phyloP scores from a whole-genome alignment of 2,888 invertebrate genomes.

The Xestia xanthographa region DNA sequence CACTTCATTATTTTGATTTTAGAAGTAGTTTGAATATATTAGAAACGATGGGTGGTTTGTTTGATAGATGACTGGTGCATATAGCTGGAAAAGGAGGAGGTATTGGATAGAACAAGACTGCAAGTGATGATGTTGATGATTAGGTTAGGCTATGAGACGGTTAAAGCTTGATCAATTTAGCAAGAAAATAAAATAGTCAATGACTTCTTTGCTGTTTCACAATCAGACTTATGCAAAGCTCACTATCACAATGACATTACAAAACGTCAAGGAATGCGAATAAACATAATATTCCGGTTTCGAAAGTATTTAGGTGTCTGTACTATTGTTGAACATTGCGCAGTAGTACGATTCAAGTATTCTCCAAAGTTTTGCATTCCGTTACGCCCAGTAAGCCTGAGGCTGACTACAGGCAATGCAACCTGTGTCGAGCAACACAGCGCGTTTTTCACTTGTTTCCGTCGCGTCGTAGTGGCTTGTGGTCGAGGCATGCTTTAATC shows the following conservation, averaged over 20 bases:
- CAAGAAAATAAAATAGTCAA: neutral
- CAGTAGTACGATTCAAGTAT: conserved; percentile 31
- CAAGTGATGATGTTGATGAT: neutral
- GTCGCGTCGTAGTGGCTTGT: neutral
- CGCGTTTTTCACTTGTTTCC: neutral
- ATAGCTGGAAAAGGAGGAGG: neutral
- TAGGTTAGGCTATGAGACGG: neutral
- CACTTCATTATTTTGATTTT: neutral
- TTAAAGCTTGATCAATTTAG: neutral
- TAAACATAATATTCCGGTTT: conserved; percentile 42
- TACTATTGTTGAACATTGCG: conserved; percentile 40
- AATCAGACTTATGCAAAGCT: conserved; percentile 19
- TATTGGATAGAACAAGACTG: neutral
- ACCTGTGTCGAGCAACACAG: neutral
- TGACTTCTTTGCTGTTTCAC: conserved; percentile 1
- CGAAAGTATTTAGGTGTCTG: conserved; percentile 30
- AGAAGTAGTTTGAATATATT: neutral
- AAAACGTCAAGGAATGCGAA: conserved; percentile 49
- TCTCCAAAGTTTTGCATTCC: conserved; percentile 23
- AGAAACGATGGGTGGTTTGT: neutral
- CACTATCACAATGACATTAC: conserved; percentile 28
- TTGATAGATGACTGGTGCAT: neutral
- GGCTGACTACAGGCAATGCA: neutral
- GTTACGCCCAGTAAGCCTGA: neutral
- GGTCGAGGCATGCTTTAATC: neutral